phyloP scores from a whole-genome alignment of 2,797 vertebrate species.

The Melanotaenia nigrans region DNA sequence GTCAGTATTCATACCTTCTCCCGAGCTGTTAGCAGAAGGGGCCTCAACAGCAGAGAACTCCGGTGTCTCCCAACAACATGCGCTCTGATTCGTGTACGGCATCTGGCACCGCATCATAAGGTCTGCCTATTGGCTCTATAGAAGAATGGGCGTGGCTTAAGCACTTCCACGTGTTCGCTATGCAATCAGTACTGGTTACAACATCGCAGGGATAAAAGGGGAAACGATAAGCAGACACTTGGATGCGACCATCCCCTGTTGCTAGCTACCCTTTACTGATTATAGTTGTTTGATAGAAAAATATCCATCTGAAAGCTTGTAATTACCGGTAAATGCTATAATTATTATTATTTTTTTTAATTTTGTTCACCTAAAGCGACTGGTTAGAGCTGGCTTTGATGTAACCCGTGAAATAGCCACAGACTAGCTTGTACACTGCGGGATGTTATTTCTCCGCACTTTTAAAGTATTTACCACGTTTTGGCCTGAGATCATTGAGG shows the following conservation, averaged over 20 bases:
- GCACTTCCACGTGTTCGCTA: slow-evolving; percentile 37
- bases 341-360: slow-evolving; percentile 24
- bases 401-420: slow-evolving; percentile 16
- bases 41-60: slow-evolving; percentile 28
- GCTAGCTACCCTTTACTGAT: slow-evolving; percentile 59
- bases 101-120: background rate
- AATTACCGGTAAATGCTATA: slow-evolving; percentile 42
- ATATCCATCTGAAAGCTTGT: slow-evolving; percentile 54
- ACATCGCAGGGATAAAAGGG: background rate
- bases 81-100: slow-evolving; percentile 57
- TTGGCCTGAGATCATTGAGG: background rate
- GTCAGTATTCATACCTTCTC: slow-evolving; percentile 64
- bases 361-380: slow-evolving; percentile 15
- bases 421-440: background rate
- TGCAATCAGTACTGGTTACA: slow-evolving; percentile 24
- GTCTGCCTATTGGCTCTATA: slow-evolving; percentile 37
- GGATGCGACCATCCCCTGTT: slow-evolving; percentile 16
- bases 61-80: slow-evolving; percentile 48
- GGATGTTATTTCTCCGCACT: background rate
- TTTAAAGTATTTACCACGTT: background rate
- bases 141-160: slow-evolving; percentile 21
- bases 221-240: slow-evolving; percentile 44
- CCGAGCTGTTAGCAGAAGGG: slow-evolving; percentile 54
- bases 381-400: slow-evolving; percentile 5
- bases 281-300: slow-evolving; percentile 42